Base-by-base conservation (phyloP, 2,888 invertebrate species). In the Thera obeliscata region DNA sequence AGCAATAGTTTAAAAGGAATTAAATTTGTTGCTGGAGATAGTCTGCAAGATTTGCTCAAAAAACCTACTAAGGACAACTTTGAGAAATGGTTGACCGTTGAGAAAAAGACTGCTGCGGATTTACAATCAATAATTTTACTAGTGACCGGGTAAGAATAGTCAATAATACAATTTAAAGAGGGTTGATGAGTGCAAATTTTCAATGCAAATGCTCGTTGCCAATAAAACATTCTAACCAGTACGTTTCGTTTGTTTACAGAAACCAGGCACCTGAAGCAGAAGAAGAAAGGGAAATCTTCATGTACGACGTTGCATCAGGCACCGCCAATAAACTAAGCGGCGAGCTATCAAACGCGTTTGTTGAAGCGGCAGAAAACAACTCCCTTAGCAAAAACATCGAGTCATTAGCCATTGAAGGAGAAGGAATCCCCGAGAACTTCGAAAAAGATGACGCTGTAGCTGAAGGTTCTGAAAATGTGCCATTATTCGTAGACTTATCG, bases 291-390 rank as follows among this genome's bases (percentile, higher is more conserved):
- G 97, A 97, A 91, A 97, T 98, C 78, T 98, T 95, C 88, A 97
- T 98, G 97, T 97, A 97, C 84, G 97, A 98, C 82, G 95, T 97
- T 56, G 90, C 94, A 70, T 95, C 96, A 3, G 95, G 96, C 78
- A 95, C 94, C 52, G 96, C 97, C 2, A 97, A 95, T 86, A 97
- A 96, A 87, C 90, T 98, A 35, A 95, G 95, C 74, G 97, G 98
- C 1, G 97, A 97, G 80, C 91, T 98, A 61, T 97, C 97, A 3
- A 95, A 96, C 61, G 97, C 97, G 49, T 98, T 98, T 78, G 97
- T 97, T 2, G 96, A 97, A 81, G 97, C 97, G 56, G 98, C 98
- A 35, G 97, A 97, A 89, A 97, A 96, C 75, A 98, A 98, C 87
- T 95, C 97, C 7, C 89, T 94, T 57, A 95, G 95, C 73, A 95